Percentiles rank a stretch among this genome's conserved stretches.
phyloP scores from a whole-genome alignment of 2,797 vertebrate species.

The Anabacerthia variegaticeps region DNA sequence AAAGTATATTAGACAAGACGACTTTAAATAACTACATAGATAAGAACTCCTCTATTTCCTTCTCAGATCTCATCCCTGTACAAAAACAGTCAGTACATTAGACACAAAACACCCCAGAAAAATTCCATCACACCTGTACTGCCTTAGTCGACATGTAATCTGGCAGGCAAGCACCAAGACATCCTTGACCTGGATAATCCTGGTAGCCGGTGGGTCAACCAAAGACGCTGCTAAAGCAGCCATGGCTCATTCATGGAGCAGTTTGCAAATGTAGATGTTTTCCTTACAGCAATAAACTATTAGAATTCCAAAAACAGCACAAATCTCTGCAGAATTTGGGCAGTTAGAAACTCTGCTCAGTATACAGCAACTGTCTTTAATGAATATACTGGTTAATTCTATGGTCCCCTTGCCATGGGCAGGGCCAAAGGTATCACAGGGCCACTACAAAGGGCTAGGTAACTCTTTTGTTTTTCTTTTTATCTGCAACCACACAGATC shows the following conservation, averaged over 20 bases:
- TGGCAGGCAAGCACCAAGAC: neutral
- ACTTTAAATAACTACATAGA: neutral
- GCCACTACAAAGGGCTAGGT: neutral
- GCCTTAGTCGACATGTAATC: neutral
- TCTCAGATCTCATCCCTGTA: neutral
- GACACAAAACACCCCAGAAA: neutral
- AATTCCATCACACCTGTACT: neutral
- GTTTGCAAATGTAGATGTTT: neutral
- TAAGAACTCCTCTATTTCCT: neutral
- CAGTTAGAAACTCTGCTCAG: neutral
- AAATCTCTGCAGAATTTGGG: neutral
- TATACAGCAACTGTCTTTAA: neutral
- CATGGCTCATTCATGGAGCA: fast-evolving
- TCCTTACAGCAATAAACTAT: neutral
- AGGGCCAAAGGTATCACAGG: neutral
- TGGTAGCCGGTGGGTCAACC: neutral
- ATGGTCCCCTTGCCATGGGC: neutral
- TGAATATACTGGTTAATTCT: neutral
- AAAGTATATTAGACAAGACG: neutral
- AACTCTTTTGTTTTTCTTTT: neutral
- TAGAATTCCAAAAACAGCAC: neutral
- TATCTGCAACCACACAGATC: neutral
- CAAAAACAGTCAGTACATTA: neutral
- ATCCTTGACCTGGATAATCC: neutral
- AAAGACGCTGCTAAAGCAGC: neutral